Percentiles rank a stretch among this genome's conserved stretches.
Evolutionary conservation across 2,888 invertebrate species (phyloP).

Genomic region (Epinotia ramella): DNA sequence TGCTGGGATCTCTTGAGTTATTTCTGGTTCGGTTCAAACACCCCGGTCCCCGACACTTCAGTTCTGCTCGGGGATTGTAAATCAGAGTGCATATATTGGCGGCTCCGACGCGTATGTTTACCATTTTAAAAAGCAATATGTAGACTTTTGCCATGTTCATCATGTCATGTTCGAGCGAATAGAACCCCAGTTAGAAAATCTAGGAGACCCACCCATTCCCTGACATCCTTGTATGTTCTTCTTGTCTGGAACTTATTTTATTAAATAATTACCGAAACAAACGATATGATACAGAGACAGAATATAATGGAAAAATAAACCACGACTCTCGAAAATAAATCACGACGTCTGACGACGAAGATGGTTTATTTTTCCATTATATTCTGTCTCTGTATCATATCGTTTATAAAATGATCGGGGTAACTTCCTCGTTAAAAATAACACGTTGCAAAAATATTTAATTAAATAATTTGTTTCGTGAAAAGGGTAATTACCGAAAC

Average conservation of each 20-base stretch:
- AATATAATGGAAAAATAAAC: too few species aligned
- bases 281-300: too few species aligned
- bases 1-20: conserved; percentile 67
- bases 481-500: neutral
- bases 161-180: neutral
- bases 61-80: conserved; percentile 62
- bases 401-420: too few species aligned
- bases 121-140: neutral
- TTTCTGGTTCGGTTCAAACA: conserved; percentile 77
- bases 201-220: neutral
- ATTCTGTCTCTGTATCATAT: too few species aligned
- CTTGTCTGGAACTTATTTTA: neutral
- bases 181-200: neutral
- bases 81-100: conserved; percentile 36
- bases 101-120: neutral
- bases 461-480: too few species aligned
- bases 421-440: too few species aligned
- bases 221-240: too few species aligned
- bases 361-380: too few species aligned
- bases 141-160: neutral
- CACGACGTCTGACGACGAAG: too few species aligned
- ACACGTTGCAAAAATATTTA: too few species aligned
- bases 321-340: too few species aligned
- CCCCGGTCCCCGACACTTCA: conserved; percentile 68
- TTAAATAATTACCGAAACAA: neutral